A percentile compares a stretch with the other conserved stretches of the same genome.
Conservation (phyloP, 2,113 vertebrate species). For the Syngnathus typhle region DNA sequence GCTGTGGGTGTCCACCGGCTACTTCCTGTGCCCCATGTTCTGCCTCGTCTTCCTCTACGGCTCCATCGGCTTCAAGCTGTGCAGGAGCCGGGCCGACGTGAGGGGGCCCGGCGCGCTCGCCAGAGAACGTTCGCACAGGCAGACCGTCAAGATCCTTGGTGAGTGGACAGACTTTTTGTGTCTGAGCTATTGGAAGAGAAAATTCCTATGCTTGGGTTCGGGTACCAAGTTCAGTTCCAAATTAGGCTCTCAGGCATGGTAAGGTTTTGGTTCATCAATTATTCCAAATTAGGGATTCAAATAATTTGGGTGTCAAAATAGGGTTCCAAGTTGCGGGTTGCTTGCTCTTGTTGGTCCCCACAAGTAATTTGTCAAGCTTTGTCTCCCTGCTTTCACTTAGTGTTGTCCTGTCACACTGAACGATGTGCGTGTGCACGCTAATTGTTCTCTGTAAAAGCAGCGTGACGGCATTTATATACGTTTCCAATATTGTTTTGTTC, state of each 20-base stretch:
- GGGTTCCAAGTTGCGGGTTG: neutral
- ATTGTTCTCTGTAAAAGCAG: neutral
- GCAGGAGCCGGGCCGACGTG: constrained; percentile 59
- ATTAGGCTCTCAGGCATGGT: too few relatives aligned
- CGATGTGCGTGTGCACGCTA: neutral
- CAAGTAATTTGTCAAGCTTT: neutral
- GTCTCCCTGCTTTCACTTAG: neutral
- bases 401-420: neutral
- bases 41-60: constrained; percentile 79
- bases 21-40: constrained; percentile 78
- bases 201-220: too few relatives aligned
- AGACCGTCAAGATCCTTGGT: constrained; percentile 75
- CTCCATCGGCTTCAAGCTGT: constrained; percentile 69
- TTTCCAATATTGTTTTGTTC: neutral
- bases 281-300: neutral
- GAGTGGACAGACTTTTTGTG: constrained; percentile 37
- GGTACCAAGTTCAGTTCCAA: too few relatives aligned
- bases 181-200: too few relatives aligned
- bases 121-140: constrained; percentile 67
- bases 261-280: too few relatives aligned
- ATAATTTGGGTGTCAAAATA: neutral
- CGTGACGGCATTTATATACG: neutral
- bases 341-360: neutral
- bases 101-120: constrained; percentile 50
- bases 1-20: constrained; percentile 83